phyloP scores from a whole-genome alignment of 2,113 vertebrate species.

The Tychaedon coryphoeus region DNA sequence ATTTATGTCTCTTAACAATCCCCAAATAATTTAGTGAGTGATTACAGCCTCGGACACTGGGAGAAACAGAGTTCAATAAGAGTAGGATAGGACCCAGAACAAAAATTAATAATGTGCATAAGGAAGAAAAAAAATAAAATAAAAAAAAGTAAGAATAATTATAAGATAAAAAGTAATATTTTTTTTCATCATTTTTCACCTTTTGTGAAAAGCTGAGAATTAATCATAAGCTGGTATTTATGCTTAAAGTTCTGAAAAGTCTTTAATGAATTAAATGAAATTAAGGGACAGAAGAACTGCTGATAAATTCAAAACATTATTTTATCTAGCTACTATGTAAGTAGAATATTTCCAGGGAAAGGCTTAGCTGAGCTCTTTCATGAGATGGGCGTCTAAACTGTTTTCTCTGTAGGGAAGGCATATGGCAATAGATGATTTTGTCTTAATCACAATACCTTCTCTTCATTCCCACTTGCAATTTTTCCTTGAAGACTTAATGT shows the following conservation, averaged over 20 bases:
- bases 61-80: background rate
- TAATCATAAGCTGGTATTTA: background rate
- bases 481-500: conserved; percentile 4
- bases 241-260: background rate
- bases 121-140: background rate
- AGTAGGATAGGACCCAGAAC: background rate
- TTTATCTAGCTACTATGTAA: background rate
- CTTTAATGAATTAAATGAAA: conserved; percentile 2
- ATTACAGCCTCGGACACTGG: background rate
- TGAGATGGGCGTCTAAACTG: background rate
- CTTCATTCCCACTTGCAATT: conserved; percentile 10
- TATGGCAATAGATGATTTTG: background rate
- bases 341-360: background rate
- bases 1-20: background rate
- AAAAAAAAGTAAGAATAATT: background rate
- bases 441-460: conserved; percentile 39
- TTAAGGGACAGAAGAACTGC: background rate
- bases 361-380: background rate
- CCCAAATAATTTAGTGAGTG: background rate
- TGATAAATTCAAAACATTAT: background rate
- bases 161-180: background rate
- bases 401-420: conserved; percentile 27
- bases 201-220: background rate
- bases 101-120: background rate
- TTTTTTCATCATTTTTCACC: background rate